phyloP scores from a whole-genome alignment of 1,140 invertebrate genomes.

The Leptinotarsa defecta region DNA sequence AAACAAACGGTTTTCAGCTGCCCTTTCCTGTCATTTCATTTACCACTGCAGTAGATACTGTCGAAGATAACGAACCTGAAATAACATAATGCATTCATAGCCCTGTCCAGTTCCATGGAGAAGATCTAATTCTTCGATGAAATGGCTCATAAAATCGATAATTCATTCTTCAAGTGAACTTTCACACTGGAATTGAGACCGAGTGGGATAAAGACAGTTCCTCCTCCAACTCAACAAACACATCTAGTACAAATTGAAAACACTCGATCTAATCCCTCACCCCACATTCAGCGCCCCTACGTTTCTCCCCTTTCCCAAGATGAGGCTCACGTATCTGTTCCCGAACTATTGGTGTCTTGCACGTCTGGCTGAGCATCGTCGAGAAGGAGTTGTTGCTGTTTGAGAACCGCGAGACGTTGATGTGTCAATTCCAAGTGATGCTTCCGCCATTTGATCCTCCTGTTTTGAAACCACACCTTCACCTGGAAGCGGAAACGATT shows the following conservation, averaged over 20 bases:
- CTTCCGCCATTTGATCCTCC: constrained; percentile 95
- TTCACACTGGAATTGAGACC: too few species aligned
- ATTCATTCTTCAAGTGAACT: too few species aligned
- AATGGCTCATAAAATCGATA: too few species aligned
- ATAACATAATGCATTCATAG: too few species aligned
- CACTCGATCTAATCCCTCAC: background rate
- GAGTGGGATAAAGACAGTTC: too few species aligned
- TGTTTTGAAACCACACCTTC: constrained; percentile 97
- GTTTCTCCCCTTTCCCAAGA: background rate
- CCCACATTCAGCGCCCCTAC: background rate
- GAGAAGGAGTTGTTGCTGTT: constrained; percentile 61
- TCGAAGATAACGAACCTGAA: too few species aligned
- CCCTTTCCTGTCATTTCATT: too few species aligned
- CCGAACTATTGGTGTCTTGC: constrained; percentile 52
- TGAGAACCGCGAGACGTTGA: constrained; percentile 78
- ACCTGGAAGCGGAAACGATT: constrained; percentile 65
- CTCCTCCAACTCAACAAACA: too few species aligned
- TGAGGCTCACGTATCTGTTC: constrained; percentile 51
- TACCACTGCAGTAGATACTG: too few species aligned
- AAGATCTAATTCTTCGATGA: too few species aligned
- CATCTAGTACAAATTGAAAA: background rate
- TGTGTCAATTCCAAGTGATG: constrained; percentile 90
- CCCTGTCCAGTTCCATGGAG: too few species aligned
- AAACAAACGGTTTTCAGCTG: too few species aligned
- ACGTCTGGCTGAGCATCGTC: constrained; percentile 49